Base-by-base conservation (phyloP, 2,113 vertebrate genomes). In the Pollimyrus isidori region DNA sequence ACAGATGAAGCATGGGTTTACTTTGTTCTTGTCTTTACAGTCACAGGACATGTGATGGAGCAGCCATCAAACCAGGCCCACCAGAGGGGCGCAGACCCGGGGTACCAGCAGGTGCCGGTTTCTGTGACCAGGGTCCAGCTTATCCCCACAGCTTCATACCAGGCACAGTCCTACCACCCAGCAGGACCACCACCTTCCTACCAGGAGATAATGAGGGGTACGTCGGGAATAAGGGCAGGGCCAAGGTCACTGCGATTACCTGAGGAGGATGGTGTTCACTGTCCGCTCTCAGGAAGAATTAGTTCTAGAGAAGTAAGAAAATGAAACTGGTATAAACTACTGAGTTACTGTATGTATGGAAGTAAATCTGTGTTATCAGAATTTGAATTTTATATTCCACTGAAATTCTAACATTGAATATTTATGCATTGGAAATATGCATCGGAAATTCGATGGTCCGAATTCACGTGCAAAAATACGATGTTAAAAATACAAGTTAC, bases 161-260 rank as follows among this genome's bases (percentile, higher is more conserved):
- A 95, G 49, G 96, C 35, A n/a, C 80, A 19, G 21, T 17, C 39
- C 39, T 48, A 48, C 7, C 19, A 21, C 42, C 23, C 82, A 46
- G 45, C 23, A 45, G 97, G 96, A 90, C 97, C 95, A 0, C 95
- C 97, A 2, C 98, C 97, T 0, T 94, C 98, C 0, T 99, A 98
- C 90, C 96, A 97, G 17, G 97, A 98, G 92, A 96, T 96, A 0
- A 65, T 97, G 94, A 91, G 94, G 92, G 96, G 96, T 96, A 92
- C 95, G 94, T 85, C 2, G 15, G 42, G 1, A 49, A 42, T 69
- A 30, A 13, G 1, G 26, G 9, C 17, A 23, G 65, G 35, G 11
- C 1, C 65, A 15, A 6, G 10, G 21, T 26, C 62, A 0, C 48
- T 84, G 45, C 5, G 9, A 48, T 23, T 0, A n/a, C 10, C 82